Conservation (phyloP, 2,113 vertebrate genomes). For the Dipodomys spectabilis region DNA sequence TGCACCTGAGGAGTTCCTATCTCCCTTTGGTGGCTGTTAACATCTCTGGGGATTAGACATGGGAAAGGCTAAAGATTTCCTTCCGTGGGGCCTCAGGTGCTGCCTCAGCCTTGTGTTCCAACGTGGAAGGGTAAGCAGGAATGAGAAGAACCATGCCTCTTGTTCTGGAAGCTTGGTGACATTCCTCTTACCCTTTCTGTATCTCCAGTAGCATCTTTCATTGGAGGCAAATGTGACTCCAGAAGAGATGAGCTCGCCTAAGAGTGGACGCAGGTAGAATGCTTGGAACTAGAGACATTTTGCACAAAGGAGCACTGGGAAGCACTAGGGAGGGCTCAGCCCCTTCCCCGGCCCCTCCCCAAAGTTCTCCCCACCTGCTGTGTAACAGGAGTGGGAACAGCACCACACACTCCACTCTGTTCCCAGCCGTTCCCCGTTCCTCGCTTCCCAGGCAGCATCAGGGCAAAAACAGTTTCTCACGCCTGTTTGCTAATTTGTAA, state of each 20-base stretch:
- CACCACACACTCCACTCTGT: neutral
- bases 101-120: neutral
- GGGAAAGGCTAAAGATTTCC: neutral
- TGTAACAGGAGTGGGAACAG: neutral
- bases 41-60: neutral
- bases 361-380: too few relatives aligned
- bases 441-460: neutral
- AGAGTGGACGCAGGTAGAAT: neutral
- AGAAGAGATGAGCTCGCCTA: neutral
- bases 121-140: neutral
- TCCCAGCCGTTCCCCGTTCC: neutral
- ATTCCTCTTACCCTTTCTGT: neutral
- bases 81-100: neutral
- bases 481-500: neutral
- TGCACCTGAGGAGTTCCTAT: neutral
- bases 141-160: fast-evolving
- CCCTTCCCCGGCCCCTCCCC: too few relatives aligned
- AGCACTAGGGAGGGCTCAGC: neutral
- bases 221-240: neutral
- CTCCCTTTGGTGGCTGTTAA: neutral
- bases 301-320: neutral
- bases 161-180: neutral
- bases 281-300: neutral
- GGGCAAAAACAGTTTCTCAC: neutral
- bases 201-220: neutral